Conservation (phyloP, 1,140 invertebrate species). For the Leptinotarsa texana region DNA sequence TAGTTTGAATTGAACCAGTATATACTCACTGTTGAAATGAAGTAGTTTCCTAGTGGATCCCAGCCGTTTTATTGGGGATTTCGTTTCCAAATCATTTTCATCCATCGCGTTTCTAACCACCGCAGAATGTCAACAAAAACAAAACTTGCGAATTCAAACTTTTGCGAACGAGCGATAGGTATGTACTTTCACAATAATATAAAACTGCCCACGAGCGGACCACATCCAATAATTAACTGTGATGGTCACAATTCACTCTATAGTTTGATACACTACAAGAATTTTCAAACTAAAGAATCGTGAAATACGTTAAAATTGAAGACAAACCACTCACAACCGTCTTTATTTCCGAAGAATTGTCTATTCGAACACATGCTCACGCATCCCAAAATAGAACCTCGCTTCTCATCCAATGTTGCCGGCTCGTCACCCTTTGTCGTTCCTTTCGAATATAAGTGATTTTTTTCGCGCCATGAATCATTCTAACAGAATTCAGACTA, state of each 20-base stretch:
- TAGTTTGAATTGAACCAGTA: neutral
- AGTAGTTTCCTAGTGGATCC: constrained; percentile 78
- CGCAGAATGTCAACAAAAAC: constrained; percentile 4
- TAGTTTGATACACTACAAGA: too few species aligned
- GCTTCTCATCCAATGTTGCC: constrained; percentile 9
- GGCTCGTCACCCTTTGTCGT: neutral
- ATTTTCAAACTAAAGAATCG: neutral
- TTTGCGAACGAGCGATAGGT: constrained; percentile 10
- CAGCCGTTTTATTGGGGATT: constrained; percentile 76
- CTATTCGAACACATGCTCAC: constrained; percentile 23
- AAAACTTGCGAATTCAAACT: constrained; percentile 12
- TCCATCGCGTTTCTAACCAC: constrained; percentile 57
- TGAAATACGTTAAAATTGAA: constrained; percentile 12
- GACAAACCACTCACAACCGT: constrained; percentile 17
- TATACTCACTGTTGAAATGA: constrained; percentile 76
- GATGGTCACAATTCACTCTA: too few species aligned
- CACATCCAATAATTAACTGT: too few species aligned
- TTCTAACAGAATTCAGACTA: too few species aligned
- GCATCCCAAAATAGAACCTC: constrained; percentile 19
- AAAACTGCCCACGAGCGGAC: neutral
- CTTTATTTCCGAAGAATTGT: constrained; percentile 23
- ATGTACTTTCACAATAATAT: constrained; percentile 15
- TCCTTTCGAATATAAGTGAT: neutral
- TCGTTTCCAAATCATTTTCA: constrained; percentile 70
- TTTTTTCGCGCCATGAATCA: neutral